These are phyloP conservation scores for Pseudachorutes palmiensis DNA, from an alignment of 1,140 invertebrate species.

Conservation along the genomic window DNA sequence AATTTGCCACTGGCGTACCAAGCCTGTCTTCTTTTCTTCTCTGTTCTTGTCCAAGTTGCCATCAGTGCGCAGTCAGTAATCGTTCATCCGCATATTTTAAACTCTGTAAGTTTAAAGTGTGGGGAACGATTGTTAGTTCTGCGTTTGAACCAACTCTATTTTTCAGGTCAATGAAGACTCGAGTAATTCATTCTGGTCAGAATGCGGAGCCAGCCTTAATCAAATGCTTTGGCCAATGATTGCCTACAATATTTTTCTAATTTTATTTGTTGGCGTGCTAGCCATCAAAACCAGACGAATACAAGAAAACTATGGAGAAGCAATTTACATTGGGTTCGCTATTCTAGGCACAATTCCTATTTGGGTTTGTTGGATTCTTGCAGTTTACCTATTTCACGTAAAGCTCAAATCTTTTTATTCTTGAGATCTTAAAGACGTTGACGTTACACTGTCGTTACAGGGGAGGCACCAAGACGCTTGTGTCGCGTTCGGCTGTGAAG, in stretches of 20 bases:
- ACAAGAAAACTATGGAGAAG: conserved; percentile 85
- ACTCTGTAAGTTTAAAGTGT: background rate
- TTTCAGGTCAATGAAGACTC: background rate
- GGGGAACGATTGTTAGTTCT: background rate
- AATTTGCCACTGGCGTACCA: conserved; percentile 87
- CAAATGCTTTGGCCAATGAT: background rate
- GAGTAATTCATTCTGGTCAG: conserved; percentile 19
- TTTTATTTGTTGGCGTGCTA: conserved; percentile 71
- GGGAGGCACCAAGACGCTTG: conserved; percentile 63
- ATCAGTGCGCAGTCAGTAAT: conserved; percentile 79
- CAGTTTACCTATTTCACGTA: conserved; percentile 60
- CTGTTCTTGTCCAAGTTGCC: conserved; percentile 69
- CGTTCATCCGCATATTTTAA: conserved; percentile 50
- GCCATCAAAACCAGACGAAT: conserved; percentile 76
- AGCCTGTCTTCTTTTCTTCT: conserved; percentile 78
- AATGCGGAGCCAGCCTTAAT: conserved; percentile 24
- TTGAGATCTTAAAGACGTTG: background rate
- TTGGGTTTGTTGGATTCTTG: conserved; percentile 71
- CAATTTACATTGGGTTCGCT: conserved; percentile 77
- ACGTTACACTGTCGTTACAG: conserved; percentile 6
- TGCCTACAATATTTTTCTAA: conserved; percentile 70
- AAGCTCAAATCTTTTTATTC: background rate
- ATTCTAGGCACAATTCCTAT: conserved; percentile 72
- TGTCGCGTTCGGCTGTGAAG: conserved; percentile 73
- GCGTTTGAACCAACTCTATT: background rate